Base-by-base conservation (phyloP, 2,797 vertebrate species). In the Clarias pachynema region DNA sequence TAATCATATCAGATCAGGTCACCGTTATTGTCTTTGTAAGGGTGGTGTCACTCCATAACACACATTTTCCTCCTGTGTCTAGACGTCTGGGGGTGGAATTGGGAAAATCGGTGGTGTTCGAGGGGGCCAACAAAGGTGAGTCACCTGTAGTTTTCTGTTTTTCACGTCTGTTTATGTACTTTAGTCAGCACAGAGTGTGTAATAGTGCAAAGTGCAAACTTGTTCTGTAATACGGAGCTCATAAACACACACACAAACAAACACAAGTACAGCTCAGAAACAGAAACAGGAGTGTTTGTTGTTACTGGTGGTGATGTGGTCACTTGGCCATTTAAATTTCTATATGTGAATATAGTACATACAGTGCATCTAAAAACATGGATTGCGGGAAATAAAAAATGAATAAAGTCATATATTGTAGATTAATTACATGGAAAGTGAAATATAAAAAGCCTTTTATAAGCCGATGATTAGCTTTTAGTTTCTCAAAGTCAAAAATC, bases 51-150 rank as follows among this genome's bases (percentile, higher is more conserved):
- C 44, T 22, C 8, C 8, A 22, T 22, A 29, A 22, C 3, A 24
- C 34, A 8, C 4, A 0, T 18, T 74, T 18, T 87, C 49, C 3
- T 49, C 15, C 14, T 37, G 9, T 79, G 8, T 29, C 4, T 87
- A 99, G 98, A 91, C 95, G 98, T 62, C 96, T 99, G 0, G 97
- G 98, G 88, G 97, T 97, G 83, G 98, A 99, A 89, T 90, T 99
- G 93, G 98, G 98, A 8, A 99, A 99, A 84, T 97, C 98, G 49
- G 96, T 97, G 82, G 98, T 99, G 5, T 99, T 97, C 86, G 97
- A 99, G 89, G 98, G 98, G 87, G 96, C 97, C 1, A 99, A 99
- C 93, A 96, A 97, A 96, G 98, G 98, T 99, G 84, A 92, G 89
- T 29, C 68, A 24, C 56, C 10, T 63, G 22, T 24, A 62, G 44